Base-by-base conservation (phyloP, 2,888 invertebrate species). In the Ophion slaviceki region DNA sequence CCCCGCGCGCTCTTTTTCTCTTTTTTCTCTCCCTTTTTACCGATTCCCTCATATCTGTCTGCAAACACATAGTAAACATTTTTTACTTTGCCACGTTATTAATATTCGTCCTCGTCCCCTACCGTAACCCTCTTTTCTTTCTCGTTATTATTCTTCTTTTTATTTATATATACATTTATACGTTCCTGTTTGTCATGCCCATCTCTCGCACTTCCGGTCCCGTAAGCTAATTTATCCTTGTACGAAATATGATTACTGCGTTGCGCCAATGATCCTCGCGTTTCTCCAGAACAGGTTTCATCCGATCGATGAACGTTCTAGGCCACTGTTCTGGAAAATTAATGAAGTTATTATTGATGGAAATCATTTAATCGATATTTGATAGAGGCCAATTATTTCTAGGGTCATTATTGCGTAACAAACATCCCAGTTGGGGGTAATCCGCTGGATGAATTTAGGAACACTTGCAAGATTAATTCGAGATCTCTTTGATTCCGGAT, bases 1-100 rank as follows among this genome's bases (percentile, higher is more conserved):
- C 72, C 53, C 57, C 82, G 40, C 57, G 76, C 61, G 72, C 74
- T 59, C 70, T 36, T 62, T 70, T 77, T 57, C 57, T 74, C 80
- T 90, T 61, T 74, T 89, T 91, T 90, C n/a, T 20, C n/a, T 59
- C n/a, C 91, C 90, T 66, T 91, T 89, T 91, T 66, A 66, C 91
- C 89, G 91, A 91, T 91, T 87, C 86, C 86, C 87, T 89, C 87
- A 88, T 88, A 89, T 89, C 89, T 85, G 71, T 91, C 91, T 92
- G 89, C 92, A 92, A 81, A 92, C 92, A 92, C 92, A 93, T 84
- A 88, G 87, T 89, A 89, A 88, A 89, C 87, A 89, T 94, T 94
- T 93, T 94, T 94, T 93, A 93, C 93, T 92, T 90, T 91, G 92
- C 90, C 91, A 90, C 92, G 93, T 93, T 93, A 94, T 92, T 93